phyloP scores from a whole-genome alignment of 2,113 vertebrate genomes.

The Agelaius phoeniceus region DNA sequence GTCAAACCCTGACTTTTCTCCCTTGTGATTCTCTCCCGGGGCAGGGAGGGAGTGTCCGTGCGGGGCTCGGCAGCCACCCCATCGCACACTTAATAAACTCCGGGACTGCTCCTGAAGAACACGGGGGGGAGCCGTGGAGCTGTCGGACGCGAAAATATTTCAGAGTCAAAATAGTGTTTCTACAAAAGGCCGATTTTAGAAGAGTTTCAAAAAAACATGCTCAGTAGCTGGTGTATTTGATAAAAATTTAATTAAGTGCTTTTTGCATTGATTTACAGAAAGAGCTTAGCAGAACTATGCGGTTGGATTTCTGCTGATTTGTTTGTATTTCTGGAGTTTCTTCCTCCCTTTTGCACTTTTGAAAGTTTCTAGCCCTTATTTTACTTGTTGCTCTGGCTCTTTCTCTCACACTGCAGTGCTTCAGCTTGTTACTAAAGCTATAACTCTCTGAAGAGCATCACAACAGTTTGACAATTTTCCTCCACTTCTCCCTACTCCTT shows the following conservation, averaged over 20 bases:
- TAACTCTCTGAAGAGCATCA: not conserved
- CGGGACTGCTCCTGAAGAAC: not conserved
- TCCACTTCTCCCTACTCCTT: not conserved
- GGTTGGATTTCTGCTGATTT: not conserved
- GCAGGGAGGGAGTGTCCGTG: accelerated
- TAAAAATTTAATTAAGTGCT: not conserved
- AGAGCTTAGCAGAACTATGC: not conserved
- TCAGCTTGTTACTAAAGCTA: not conserved
- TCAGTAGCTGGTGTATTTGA: not conserved
- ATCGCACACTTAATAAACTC: accelerated
- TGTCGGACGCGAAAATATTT: accelerated
- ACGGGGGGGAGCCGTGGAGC: not conserved
- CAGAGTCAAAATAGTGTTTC: accelerated
- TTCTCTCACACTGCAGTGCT: not conserved
- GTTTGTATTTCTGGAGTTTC: not conserved
- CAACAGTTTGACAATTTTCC: not conserved
- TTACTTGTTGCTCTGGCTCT: not conserved
- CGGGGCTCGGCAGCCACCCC: accelerated
- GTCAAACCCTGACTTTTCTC: not conserved
- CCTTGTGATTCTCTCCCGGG: not conserved
- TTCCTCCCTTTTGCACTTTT: not conserved
- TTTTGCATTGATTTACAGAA: not conserved
- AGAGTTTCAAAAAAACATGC: not conserved
- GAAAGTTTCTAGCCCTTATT: not conserved
- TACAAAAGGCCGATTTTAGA: not conserved